phyloP scores from a whole-genome alignment of 2,797 vertebrate species.

The Chrosomus eos region DNA sequence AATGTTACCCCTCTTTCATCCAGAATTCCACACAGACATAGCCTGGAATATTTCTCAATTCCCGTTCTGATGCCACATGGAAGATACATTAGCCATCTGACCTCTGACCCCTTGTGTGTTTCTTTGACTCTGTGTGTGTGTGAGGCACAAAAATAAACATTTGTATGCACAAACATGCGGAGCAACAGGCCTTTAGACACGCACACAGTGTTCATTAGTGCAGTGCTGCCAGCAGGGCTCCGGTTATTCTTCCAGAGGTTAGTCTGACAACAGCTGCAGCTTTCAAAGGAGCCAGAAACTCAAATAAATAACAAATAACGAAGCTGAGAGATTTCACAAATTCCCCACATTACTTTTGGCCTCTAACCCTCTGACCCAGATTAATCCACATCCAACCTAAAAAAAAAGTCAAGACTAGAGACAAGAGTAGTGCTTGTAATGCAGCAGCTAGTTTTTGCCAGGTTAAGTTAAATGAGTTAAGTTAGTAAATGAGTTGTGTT shows the following conservation, averaged over 20 bases:
- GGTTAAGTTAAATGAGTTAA: not conserved
- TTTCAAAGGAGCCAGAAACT: conserved; percentile 14
- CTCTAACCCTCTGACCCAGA: not conserved
- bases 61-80: conserved; percentile 33
- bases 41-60: conserved; percentile 44
- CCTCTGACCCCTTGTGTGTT: conserved; percentile 34
- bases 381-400: not conserved
- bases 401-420: not conserved
- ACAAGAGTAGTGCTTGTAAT: not conserved
- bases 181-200: conserved; percentile 30
- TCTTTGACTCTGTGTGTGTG: conserved; percentile 13
- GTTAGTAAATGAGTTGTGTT: too few relatives aligned
- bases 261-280: conserved; percentile 22
- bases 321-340: not conserved
- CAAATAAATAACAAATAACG: conserved; percentile 15
- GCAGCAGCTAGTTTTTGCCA: not conserved
- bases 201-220: not conserved
- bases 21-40: conserved; percentile 26
- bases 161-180: conserved; percentile 43
- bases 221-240: conserved; percentile 1
- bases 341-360: not conserved
- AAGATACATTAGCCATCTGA: conserved; percentile 34
- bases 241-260: conserved; percentile 27
- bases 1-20: conserved; percentile 35
- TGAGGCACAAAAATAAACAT: conserved; percentile 38